Evolutionary conservation across 2,797 vertebrate genomes (phyloP), one percentile per base, ranked within the genome.

Genomic region (Alca torda): DNA sequence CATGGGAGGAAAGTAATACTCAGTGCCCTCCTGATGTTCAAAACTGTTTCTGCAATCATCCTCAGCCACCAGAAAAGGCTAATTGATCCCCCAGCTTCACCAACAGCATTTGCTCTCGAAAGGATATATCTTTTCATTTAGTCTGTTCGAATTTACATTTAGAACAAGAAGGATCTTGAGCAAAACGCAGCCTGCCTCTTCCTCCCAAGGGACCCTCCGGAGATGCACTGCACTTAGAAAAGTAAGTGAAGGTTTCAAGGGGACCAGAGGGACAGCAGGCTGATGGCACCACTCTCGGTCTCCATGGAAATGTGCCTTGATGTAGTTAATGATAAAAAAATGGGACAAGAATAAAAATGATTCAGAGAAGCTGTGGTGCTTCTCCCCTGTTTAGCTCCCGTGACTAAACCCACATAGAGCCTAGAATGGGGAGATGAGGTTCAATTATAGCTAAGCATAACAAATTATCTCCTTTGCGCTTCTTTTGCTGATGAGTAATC

Each of bases 331-430:
- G 64, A 76, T n/a, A 70, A 93, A 91, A 76, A 96, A 61, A 46
- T 6, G 5, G 11, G 24, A 73, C 20, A 61, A 95, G 79, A 96
- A 95, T 92, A 96, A 95, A 91, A 92, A 91, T 91, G 76, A 97
- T 91, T 95, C 94, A 96, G 84, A 95, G 87, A 81, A 79, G 63
- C 73, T 81, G 51, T 96, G 69, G 26, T 92, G 69, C 76, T 91
- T 93, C 48, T 78, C 63, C 59, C 20, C 61, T 83, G 68, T 81
- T 97, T 74, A 81, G 65, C 17, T 93, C 73, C 84, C 11, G 1
- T 87, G 79, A 92, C 87, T 93, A 97, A 96, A 93, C 96, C 92
- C 89, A 96, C 95, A 93, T 78, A 87, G 73, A 89, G 31, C 76
- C 84, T 94, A 54, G 48, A 94, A 70, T 4, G 17, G 78, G 46